Base-by-base conservation (phyloP, 2,113 vertebrate genomes). In the Turnix velox region DNA sequence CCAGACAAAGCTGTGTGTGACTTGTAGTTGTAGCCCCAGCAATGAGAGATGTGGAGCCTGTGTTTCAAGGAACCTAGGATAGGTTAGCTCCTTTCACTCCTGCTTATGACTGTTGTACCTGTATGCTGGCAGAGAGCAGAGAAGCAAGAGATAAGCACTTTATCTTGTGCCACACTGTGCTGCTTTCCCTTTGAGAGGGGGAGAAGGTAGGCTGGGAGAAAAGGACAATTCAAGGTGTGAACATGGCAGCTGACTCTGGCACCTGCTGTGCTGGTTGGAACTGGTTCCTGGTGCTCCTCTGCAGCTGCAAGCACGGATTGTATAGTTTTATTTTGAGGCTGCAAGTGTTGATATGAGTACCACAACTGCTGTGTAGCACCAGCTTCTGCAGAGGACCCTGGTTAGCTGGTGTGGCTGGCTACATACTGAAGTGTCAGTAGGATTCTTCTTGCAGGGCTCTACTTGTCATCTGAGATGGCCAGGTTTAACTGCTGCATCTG, bases 361-460 rank as follows among this genome's bases (percentile, higher is more conserved):
- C 6, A 7, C 37, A 43, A 19, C 79, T 87, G 65, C 54, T 90
- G 40, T 11, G 1, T 39, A 77, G 59, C 46, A 37, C 45, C 66
- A 72, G 45, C 40, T 79, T 90, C 82, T 61, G 92, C 78, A 83
- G 67, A 43, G 58, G 31, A 58, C 48, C 22, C 67, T 82, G 54
- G 19, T 82, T 48, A 73, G 43, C 76, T 66, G 59, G 6, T 31
- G 8, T 45, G 67, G 37, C 68, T 90, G 72, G 17, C 54, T 72
- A 18, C 48, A 35, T 46, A 12, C 19, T 62, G 49, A 48, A 45
- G 37, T 37, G 66, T 59, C 58, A 6, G 9, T 82, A 1, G 12
- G 39, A n/a, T 52, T 63, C 48, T 67, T 40, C 62, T 82, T 49
- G 42, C 2, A 24, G 45, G 43, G 33, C 8, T 14, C 19, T 58